phyloP scores from a whole-genome alignment of 2,797 vertebrate genomes.

The Dendrocincla fuliginosa region DNA sequence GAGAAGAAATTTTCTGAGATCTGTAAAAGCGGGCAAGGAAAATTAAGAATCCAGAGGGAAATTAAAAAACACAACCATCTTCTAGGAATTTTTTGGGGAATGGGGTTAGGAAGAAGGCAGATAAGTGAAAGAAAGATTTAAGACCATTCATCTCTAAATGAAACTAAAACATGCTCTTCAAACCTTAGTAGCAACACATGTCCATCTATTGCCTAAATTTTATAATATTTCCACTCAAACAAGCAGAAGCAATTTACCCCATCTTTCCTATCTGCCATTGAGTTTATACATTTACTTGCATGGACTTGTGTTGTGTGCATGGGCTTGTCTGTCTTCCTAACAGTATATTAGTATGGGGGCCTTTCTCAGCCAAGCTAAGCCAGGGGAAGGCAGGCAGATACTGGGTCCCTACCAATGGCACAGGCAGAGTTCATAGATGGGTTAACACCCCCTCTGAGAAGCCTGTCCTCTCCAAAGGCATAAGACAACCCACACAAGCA shows the following conservation, averaged over 20 bases:
- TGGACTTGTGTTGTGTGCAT: neutral
- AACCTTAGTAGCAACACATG: neutral
- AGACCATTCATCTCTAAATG: neutral
- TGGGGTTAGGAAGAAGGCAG: neutral
- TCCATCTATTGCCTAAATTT: neutral
- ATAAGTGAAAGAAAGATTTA: neutral
- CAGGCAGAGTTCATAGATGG: neutral
- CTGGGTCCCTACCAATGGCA: neutral
- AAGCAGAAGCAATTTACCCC: neutral
- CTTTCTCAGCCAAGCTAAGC: neutral
- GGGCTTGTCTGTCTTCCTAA: neutral
- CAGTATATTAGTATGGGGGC: rapidly evolving
- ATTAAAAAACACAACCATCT: neutral
- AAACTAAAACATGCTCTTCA: neutral
- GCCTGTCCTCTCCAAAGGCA: rapidly evolving
- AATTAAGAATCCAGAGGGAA: neutral
- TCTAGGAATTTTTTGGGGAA: neutral
- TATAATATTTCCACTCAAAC: neutral
- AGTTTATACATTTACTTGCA: neutral
- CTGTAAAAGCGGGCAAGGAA: neutral
- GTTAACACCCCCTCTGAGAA: neutral
- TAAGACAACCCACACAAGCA: rapidly evolving
- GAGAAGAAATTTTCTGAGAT: neutral
- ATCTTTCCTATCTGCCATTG: neutral
- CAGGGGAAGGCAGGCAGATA: neutral